Base-by-base conservation (phyloP, 1,140 invertebrate species). In the Brachionus rotundiformis region DNA sequence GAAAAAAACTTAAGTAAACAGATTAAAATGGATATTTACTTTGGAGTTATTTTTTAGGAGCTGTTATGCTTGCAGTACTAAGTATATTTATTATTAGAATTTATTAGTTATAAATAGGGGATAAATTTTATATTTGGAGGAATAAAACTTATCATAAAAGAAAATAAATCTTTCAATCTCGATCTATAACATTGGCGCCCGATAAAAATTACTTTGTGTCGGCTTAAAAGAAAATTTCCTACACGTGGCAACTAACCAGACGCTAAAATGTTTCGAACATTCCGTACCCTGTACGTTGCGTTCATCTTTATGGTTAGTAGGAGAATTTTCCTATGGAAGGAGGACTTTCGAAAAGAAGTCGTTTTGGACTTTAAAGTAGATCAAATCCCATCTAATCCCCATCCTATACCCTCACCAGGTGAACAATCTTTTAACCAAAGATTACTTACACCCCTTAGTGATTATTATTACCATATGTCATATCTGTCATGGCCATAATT, bases 151-250 rank as follows among this genome's bases (percentile, higher is more conserved):
- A n/a, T n/a, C n/a, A n/a, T n/a, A n/a, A n/a, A n/a, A n/a, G n/a
- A n/a, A n/a, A n/a, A n/a, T n/a, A n/a, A n/a, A n/a, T n/a, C n/a
- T n/a, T n/a, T n/a, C n/a, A n/a, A n/a, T n/a, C n/a, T n/a, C n/a
- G n/a, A n/a, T n/a, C n/a, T 27, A 29, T 63, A 16, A 63, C 59
- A 63, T 63, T 63, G 23, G 59, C 59, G 59, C 59, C 59, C 59
- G 59, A 63, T 63, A 63, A 16, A 29, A 63, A 63, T 63, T 19
- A 5, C 25, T 63, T 27, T 31, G 6, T 63, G 25, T 63, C 27
- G 8, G 59, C 59, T 11, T 63, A 23, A 27, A 31, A 8, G n/a
- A n/a, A n/a, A n/a, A n/a, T 63, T 63, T 63, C 59, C 59, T 63
- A 29, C 25, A 63, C n/a, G 59, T 63, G 59, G 59, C 23, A 63